Base-by-base conservation (phyloP, 2,888 invertebrate species). In the Endotricha flammealis region DNA sequence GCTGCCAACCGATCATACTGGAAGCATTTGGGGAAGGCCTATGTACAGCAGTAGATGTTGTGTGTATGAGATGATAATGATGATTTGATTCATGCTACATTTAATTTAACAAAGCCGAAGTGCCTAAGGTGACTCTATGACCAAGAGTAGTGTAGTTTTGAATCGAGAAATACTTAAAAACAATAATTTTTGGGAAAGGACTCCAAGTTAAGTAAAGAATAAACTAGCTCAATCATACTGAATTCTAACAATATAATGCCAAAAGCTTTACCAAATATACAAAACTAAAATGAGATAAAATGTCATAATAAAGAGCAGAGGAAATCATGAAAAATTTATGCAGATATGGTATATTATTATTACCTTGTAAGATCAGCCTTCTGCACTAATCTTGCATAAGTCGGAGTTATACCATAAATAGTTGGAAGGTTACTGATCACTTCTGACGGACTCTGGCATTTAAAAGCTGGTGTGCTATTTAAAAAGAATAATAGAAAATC, bases 351-450 rank as follows among this genome's bases (percentile, higher is more conserved):
- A n/a, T n/a, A n/a, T n/a, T n/a, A n/a, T n/a, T n/a, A n/a, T 69
- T 77, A 91, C 92, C 92, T 91, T 33, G 97, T 97, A 7, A 98
- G 85, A 75, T 98, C 98, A 6, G 98, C 98, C 76, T 96, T 96
- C 79, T 98, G 98, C 16, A 94, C 94, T 24, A 94, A 91, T 42
- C 98, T 89, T 14, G 91, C 76, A 72, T 97, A 96, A 0, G 98
- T 98, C 20, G 98, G 98, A 2, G 98, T 98, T 50, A 98, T 92
- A 9, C 94, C 94, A 73, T 95, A 98, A 50, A 98, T 95, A 20
- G 88, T 91, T 17, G 95, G 94, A 42, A 88, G 57, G 47, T 83
- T 76, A 16, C 73, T 64, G 44, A 67, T 60, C 24, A 60, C 58
- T 46, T 79, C 29, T 8, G 14, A 79, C 41, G 66, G 57, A 44